phyloP scores from a whole-genome alignment of 2,888 invertebrate species.

The Macrophya alboannulata region DNA sequence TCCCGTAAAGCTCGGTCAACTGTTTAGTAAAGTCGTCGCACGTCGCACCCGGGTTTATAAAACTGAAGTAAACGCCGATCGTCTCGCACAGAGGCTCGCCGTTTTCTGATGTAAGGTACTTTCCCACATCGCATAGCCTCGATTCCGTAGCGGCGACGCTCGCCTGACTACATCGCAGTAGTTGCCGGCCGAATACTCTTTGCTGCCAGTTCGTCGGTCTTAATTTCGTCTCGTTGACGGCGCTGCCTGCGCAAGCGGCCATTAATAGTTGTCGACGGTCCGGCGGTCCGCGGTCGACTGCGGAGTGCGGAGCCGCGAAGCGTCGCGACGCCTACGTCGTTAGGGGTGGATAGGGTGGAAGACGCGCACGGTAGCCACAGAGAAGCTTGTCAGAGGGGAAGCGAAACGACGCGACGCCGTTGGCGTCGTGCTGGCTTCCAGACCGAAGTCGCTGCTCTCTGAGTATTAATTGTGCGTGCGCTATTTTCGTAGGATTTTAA shows the following conservation, averaged over 20 bases:
- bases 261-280: conserved; percentile 58
- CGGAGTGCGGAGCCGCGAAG: conserved; percentile 53
- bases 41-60: conserved; percentile 86
- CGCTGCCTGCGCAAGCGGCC: conserved; percentile 62
- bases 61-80: conserved; percentile 87
- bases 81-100: conserved; percentile 73
- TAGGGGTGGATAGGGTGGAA: conserved; percentile 39
- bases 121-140: conserved; percentile 62
- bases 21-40: conserved; percentile 87
- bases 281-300: conserved; percentile 71
- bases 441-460: not conserved
- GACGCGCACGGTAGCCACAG: conserved; percentile 19
- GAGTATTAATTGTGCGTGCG: conserved; percentile 1
- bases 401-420: not conserved
- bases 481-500: conserved; percentile 9
- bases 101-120: conserved; percentile 67
- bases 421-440: conserved; percentile 32
- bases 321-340: conserved; percentile 56
- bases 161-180: conserved; percentile 71
- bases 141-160: conserved; percentile 65
- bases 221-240: conserved; percentile 35
- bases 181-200: conserved; percentile 76
- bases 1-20: conserved; percentile 82
- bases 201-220: conserved; percentile 73
- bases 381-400: not conserved